A percentile compares a stretch with the other conserved stretches of the same genome.
Conservation (phyloP, 2,888 invertebrate species). For the Dromius quadrimaculatus region DNA sequence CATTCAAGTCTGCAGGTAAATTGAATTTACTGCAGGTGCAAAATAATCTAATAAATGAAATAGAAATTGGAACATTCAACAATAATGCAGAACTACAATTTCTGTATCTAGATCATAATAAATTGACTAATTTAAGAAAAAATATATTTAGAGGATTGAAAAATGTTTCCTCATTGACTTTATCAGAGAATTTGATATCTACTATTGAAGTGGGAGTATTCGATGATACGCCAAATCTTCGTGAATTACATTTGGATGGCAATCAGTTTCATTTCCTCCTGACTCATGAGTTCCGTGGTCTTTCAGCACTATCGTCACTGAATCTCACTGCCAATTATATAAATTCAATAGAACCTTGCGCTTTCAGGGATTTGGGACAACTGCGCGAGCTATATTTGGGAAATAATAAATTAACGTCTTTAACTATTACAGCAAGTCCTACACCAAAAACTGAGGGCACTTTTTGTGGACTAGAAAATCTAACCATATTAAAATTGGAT, state of each 20-base stretch:
- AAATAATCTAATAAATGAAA: slow-evolving; percentile 32
- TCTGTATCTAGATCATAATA: slow-evolving; percentile 31
- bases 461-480: slow-evolving; percentile 41
- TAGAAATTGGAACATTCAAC: slow-evolving; percentile 39
- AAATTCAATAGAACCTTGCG: slow-evolving; percentile 24
- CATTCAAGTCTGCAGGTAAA: slow-evolving; percentile 24
- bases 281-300: slow-evolving; percentile 18
- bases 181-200: slow-evolving; percentile 36
- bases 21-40: slow-evolving; percentile 36
- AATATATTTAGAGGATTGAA: slow-evolving; percentile 34
- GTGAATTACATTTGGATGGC: slow-evolving; percentile 42
- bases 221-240: slow-evolving; percentile 33
- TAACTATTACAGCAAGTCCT: slow-evolving; percentile 19
- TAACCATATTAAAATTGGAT: slow-evolving; percentile 29
- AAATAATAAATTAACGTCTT: slow-evolving; percentile 20
- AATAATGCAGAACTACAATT: slow-evolving; percentile 32
- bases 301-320: slow-evolving; percentile 29
- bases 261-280: slow-evolving; percentile 34
- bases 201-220: slow-evolving; percentile 45
- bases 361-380: slow-evolving; percentile 41
- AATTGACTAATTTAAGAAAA: slow-evolving; percentile 34
- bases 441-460: slow-evolving; percentile 23
- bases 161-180: slow-evolving; percentile 29
- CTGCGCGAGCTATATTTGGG: slow-evolving; percentile 21
- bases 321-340: slow-evolving; percentile 45